Evolutionary conservation across 2,113 vertebrate genomes (phyloP).

Genomic region (Pionites leucogaster): DNA sequence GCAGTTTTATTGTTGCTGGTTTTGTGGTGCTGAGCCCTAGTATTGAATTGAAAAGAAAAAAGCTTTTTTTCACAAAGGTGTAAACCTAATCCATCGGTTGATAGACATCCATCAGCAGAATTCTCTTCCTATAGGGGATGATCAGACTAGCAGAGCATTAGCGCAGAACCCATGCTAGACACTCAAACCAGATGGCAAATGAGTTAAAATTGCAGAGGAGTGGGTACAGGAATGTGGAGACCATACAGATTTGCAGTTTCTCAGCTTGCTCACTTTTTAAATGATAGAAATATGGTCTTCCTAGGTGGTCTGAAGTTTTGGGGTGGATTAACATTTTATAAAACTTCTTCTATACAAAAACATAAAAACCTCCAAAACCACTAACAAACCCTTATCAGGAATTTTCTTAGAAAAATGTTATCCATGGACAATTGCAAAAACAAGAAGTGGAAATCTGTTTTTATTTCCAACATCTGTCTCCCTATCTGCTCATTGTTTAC

Average conservation of each 20-base stretch:
- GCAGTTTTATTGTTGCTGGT: background rate
- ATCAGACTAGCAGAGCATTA: background rate
- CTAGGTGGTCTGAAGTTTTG: background rate
- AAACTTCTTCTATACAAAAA: background rate
- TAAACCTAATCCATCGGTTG: background rate
- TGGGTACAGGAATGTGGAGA: background rate
- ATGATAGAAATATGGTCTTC: background rate
- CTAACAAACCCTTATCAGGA: background rate
- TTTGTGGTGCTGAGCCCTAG: background rate
- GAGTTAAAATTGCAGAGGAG: background rate
- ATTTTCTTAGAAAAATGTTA: background rate
- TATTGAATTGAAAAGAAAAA: background rate
- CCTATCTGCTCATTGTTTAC: background rate
- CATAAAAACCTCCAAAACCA: background rate
- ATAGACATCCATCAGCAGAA: background rate
- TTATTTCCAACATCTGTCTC: background rate
- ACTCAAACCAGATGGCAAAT: background rate
- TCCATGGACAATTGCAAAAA: background rate
- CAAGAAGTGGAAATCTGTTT: background rate
- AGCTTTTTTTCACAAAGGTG: background rate
- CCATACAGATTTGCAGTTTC: background rate
- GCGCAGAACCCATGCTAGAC: background rate
- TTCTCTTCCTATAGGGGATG: background rate
- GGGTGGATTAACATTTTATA: background rate
- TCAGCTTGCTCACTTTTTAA: background rate